A percentile compares a stretch with the other conserved stretches of the same genome.
These are phyloP conservation scores for Plagodis dolabraria DNA, from an alignment of 2,888 invertebrate genomes.

Conservation along the genomic window DNA sequence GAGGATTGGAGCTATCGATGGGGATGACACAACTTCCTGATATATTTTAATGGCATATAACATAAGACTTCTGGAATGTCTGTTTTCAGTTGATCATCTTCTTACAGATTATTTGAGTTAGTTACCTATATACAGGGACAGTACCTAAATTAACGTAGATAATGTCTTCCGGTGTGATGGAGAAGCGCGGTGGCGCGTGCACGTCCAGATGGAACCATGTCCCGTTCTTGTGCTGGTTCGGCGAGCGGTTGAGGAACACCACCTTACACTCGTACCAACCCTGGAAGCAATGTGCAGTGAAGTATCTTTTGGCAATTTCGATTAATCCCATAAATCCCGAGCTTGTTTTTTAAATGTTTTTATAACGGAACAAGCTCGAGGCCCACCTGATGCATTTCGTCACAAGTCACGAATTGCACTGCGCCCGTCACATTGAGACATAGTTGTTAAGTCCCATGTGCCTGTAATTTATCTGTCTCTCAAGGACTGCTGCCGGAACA, in stretches of 20 bases:
- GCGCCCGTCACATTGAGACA: too few relatives aligned
- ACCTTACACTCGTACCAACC: slow-evolving; percentile 99
- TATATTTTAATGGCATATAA: neutral
- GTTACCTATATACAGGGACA: too few relatives aligned
- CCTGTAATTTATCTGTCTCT: too few relatives aligned
- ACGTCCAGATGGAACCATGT: slow-evolving; percentile 99
- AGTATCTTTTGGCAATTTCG: neutral
- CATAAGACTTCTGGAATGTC: neutral
- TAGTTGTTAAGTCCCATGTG: too few relatives aligned
- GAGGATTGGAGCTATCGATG: too few relatives aligned
- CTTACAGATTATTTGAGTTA: neutral
- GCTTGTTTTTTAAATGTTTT: too few relatives aligned
- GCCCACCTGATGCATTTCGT: too few relatives aligned
- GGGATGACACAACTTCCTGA: too few relatives aligned
- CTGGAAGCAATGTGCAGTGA: slow-evolving; percentile 42
- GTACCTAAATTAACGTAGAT: slow-evolving; percentile 97
- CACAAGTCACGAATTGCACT: too few relatives aligned
- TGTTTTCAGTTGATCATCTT: neutral
- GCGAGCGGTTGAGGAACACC: slow-evolving; percentile 97
- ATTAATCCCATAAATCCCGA: too few relatives aligned
- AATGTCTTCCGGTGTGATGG: slow-evolving; percentile 97
- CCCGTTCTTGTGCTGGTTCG: slow-evolving; percentile 96
- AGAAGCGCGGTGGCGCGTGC: slow-evolving; percentile 97
- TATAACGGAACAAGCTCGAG: too few relatives aligned
- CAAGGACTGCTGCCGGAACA: too few relatives aligned